Conservation (phyloP, 1,140 invertebrate genomes). For the Pseudomyrmex cubaensis region DNA sequence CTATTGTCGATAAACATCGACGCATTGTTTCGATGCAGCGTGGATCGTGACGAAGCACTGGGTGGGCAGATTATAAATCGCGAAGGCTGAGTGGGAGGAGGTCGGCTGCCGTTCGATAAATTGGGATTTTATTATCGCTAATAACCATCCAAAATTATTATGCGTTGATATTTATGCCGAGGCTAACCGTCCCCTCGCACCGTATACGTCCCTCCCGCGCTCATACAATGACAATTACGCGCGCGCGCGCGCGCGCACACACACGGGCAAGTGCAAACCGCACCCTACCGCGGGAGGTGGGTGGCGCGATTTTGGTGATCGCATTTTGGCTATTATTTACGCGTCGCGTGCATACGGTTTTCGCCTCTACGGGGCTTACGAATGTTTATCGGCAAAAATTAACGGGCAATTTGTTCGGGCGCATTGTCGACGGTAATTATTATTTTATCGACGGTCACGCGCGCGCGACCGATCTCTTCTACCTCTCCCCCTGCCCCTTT, state of each 20-base stretch:
- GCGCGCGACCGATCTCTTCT: slow-evolving; percentile 62
- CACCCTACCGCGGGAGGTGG: slow-evolving; percentile 6
- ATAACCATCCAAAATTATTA: slow-evolving; percentile 84
- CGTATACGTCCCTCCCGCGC: slow-evolving; percentile 54
- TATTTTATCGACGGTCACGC: slow-evolving; percentile 80
- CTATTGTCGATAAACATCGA: slow-evolving; percentile 39
- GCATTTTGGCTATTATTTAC: slow-evolving; percentile 81
- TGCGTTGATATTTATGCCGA: slow-evolving; percentile 80
- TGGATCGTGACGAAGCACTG: slow-evolving; percentile 73
- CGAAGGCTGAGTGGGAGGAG: slow-evolving; percentile 42
- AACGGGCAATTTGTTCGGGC: slow-evolving; percentile 80
- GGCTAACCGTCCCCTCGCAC: slow-evolving; percentile 69
- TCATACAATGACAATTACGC: background rate
- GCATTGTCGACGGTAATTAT: slow-evolving; percentile 82
- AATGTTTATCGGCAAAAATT: slow-evolving; percentile 84
- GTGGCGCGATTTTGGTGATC: slow-evolving; percentile 71
- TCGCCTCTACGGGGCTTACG: slow-evolving; percentile 70
- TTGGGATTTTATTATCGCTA: slow-evolving; percentile 84
- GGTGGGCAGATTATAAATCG: slow-evolving; percentile 81
- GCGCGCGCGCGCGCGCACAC: background rate
- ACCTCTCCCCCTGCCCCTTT: slow-evolving; percentile 48
- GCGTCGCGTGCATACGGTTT: slow-evolving; percentile 77
- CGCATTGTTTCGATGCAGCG: slow-evolving; percentile 57
- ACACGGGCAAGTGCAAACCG: background rate
- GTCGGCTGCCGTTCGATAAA: slow-evolving; percentile 78